Evolutionary conservation across 2,888 invertebrate genomes (phyloP).

Genomic region (Galeruca laticollis): DNA sequence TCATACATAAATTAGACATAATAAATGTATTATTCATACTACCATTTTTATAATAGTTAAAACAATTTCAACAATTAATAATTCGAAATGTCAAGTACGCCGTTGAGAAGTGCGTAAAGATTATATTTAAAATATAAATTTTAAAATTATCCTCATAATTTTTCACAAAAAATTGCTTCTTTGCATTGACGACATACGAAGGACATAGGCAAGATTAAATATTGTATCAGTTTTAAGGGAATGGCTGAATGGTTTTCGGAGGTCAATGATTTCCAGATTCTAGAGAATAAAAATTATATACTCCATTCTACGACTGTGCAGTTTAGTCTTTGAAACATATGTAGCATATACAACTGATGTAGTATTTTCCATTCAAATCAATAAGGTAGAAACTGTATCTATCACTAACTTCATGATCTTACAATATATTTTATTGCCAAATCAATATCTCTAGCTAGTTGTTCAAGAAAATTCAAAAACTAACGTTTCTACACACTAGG

Average conservation of each 20-base stretch:
- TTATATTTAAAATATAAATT: slow-evolving; percentile 9
- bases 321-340: too few species aligned
- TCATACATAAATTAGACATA: slow-evolving; percentile 41
- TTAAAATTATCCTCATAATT: not conserved
- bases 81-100: slow-evolving; percentile 43
- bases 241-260: not conserved
- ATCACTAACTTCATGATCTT: too few species aligned
- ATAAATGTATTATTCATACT: slow-evolving; percentile 40
- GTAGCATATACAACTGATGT: too few species aligned
- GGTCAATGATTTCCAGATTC: not conserved
- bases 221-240: not conserved
- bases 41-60: slow-evolving; percentile 34
- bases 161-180: slow-evolving; percentile 6
- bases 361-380: too few species aligned
- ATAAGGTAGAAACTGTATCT: too few species aligned
- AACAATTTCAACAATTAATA: slow-evolving; percentile 41
- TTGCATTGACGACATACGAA: not conserved
- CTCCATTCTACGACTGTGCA: too few species aligned
- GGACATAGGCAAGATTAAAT: not conserved
- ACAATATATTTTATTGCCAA: too few species aligned
- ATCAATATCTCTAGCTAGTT: too few species aligned
- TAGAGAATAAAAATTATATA: too few species aligned
- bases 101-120: slow-evolving; percentile 12
- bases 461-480: too few species aligned
- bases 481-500: too few species aligned